Evolutionary conservation across 2,113 vertebrate genomes (phyloP).

Genomic region (Hydropotes inermis): DNA sequence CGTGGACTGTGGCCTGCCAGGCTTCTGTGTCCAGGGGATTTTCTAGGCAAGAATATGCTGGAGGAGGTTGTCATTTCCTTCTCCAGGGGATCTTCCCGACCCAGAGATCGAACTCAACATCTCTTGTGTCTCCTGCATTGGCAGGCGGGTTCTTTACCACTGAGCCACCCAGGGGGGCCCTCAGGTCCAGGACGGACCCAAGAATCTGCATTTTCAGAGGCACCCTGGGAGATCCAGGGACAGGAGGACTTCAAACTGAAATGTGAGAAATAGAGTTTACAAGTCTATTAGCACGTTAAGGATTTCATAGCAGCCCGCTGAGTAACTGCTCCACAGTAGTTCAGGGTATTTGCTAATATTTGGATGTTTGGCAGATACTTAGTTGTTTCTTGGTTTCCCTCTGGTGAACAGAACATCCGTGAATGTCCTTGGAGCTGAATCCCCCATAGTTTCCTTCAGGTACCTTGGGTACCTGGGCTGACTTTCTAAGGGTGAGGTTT

Average conservation of each 20-base stretch:
- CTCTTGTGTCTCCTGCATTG: not conserved
- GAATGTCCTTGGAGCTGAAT: not conserved
- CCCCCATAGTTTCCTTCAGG: not conserved
- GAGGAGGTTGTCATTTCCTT: not conserved
- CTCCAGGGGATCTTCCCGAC: not conserved
- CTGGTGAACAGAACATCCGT: fast-evolving
- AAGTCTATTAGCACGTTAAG: not conserved
- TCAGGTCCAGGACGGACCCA: not conserved
- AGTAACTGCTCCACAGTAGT: fast-evolving
- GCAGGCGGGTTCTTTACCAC: not conserved
- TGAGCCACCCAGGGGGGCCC: fast-evolving
- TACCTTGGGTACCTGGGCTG: not conserved
- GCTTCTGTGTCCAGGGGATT: not conserved
- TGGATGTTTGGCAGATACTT: not conserved
- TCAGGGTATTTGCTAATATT: not conserved
- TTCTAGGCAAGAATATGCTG: not conserved
- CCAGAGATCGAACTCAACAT: not conserved
- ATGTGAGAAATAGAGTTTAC: not conserved
- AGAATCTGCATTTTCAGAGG: not conserved
- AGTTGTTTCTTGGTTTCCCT: not conserved
- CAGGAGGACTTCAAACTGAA: not conserved
- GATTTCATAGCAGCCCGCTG: fast-evolving
- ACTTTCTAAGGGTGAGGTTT: not conserved
- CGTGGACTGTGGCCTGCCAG: not conserved
- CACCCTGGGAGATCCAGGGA: fast-evolving